Percentiles rank a stretch among this genome's conserved stretches.
Evolutionary conservation across 1,140 invertebrate species (phyloP).

Genomic region (Drosophila malerkotliana): DNA sequence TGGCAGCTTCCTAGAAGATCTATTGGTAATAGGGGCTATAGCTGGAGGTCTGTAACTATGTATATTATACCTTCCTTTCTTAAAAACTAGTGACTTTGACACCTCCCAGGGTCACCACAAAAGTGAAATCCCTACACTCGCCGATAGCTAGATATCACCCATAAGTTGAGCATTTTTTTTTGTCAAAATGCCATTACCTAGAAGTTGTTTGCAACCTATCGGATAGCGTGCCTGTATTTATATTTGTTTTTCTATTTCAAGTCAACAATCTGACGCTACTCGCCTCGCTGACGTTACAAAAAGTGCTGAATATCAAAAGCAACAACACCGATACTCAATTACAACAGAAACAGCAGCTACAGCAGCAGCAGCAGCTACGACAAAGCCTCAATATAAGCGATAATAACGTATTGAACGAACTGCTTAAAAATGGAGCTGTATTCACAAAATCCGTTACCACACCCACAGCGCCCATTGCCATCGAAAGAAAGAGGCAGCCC

Average conservation of each 20-base stretch:
- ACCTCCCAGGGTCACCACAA: constrained; percentile 12
- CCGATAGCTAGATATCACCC: constrained; percentile 11
- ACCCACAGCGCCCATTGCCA: constrained; percentile 59
- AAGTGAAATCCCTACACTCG: constrained; percentile 12
- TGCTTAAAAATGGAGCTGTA: constrained; percentile 69
- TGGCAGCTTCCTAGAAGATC: constrained; percentile 12
- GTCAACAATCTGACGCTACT: constrained; percentile 69
- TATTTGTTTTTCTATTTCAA: constrained; percentile 38
- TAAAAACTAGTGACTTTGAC: constrained; percentile 6
- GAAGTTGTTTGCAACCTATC: too few species aligned
- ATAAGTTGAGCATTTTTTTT: too few species aligned
- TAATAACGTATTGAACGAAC: constrained; percentile 62
- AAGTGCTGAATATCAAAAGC: constrained; percentile 76
- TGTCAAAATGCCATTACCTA: too few species aligned
- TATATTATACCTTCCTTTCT: too few species aligned
- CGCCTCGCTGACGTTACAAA: constrained; percentile 71
- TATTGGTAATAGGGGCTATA: too few species aligned
- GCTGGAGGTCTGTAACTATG: too few species aligned
- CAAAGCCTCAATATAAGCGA: constrained; percentile 62
- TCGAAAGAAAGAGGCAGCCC: constrained; percentile 48
- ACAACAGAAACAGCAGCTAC: constrained; percentile 7
- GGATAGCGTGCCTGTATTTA: constrained; percentile 3
- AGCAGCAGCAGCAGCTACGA: constrained; percentile 46
- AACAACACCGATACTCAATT: constrained; percentile 11
- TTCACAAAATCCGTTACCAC: constrained; percentile 54